Evolutionary conservation across 2,113 vertebrate genomes (phyloP).

Genomic region (Silurus meridionalis): DNA sequence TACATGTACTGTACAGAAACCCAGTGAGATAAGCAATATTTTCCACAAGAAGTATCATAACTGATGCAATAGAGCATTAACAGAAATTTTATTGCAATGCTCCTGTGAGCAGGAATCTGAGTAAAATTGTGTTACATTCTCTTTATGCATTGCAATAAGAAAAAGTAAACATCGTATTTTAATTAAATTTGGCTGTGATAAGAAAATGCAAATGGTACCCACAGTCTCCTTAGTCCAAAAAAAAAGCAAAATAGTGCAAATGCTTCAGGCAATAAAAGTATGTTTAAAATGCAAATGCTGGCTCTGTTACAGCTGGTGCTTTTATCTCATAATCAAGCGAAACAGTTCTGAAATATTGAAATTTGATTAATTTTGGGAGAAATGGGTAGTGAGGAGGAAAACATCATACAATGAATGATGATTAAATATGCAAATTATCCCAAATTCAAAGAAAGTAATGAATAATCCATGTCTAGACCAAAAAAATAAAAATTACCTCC

Average conservation of each 20-base stretch:
- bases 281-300: conserved; percentile 19
- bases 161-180: background rate
- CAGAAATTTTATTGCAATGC: background rate
- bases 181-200: conserved; percentile 4
- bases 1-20: background rate
- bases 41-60: background rate
- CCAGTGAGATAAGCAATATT: background rate
- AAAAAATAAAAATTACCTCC: background rate
- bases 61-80: background rate
- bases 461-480: conserved; percentile 1
- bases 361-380: background rate
- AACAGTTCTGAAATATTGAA: background rate
- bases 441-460: background rate
- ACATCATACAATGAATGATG: background rate
- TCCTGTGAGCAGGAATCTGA: background rate
- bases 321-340: background rate
- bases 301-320: background rate
- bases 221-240: background rate
- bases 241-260: background rate
- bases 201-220: conserved; percentile 13
- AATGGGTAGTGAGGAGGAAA: background rate
- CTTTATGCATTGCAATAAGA: background rate
- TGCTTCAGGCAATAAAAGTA: conserved; percentile 5
- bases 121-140: background rate
- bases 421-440: conserved; percentile 23